Evolutionary conservation across 2,113 vertebrate species (phyloP).

Genomic region (Gnathonemus longibarbis): DNA sequence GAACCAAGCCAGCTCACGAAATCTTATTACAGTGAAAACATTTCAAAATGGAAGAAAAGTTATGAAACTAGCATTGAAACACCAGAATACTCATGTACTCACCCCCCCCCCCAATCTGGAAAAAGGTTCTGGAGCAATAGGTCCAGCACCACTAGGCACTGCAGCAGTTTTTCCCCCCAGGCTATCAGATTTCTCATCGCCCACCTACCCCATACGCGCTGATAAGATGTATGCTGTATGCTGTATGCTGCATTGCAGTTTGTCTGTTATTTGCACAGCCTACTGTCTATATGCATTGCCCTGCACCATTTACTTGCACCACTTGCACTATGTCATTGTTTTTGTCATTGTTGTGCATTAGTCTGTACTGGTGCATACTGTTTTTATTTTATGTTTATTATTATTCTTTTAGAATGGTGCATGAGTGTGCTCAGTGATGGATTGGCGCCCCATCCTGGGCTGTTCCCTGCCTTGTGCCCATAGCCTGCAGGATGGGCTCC

Average conservation of each 20-base stretch:
- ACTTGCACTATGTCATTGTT: neutral
- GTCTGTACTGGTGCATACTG: neutral
- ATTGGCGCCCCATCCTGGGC: neutral
- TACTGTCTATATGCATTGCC: neutral
- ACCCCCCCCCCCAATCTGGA: neutral
- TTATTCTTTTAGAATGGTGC: neutral
- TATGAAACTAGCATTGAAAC: neutral
- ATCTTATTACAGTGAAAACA: neutral
- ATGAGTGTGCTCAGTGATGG: neutral
- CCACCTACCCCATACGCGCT: neutral
- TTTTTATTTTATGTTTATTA: neutral
- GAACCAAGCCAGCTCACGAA: neutral
- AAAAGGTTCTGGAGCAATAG: neutral
- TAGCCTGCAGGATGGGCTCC: neutral
- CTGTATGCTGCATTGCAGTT: neutral
- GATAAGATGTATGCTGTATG: neutral
- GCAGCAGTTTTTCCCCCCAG: neutral
- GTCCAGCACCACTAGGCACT: neutral
- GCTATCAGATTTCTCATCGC: constrained; percentile 7
- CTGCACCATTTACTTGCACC: neutral
- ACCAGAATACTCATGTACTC: neutral
- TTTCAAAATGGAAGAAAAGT: neutral
- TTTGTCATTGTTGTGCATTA: neutral
- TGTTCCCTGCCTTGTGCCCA: neutral
- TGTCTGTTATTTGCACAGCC: neutral